Evolutionary conservation across 2,888 invertebrate genomes (phyloP).

Genomic region (Nomada ruficornis): DNA sequence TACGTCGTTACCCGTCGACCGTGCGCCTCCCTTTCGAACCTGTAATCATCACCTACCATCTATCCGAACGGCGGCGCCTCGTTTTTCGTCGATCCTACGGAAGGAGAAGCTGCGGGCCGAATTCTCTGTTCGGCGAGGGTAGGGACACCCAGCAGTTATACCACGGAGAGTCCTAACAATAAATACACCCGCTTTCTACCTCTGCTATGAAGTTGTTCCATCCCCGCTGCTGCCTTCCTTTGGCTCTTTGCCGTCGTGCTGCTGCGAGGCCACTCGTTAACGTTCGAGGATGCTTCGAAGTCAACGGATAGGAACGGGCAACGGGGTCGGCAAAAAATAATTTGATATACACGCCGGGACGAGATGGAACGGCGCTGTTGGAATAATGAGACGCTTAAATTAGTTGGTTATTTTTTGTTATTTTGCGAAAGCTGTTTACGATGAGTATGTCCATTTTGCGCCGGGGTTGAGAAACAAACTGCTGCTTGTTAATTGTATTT

Average conservation of each 20-base stretch:
- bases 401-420: no score
- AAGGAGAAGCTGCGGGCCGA: constrained; percentile 40
- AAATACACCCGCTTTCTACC: constrained; percentile 56
- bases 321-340: no score
- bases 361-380: no score
- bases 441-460: no score
- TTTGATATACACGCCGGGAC: no score
- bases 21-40: constrained; percentile 56
- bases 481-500: no score
- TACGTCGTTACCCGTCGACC: constrained; percentile 51
- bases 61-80: constrained; percentile 56
- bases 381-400: no score
- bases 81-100: neutral
- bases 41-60: constrained; percentile 73
- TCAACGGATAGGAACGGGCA: no score
- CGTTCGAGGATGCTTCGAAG: constrained; percentile 27
- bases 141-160: constrained; percentile 45
- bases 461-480: no score
- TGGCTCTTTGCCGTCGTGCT: neutral
- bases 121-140: constrained; percentile 30
- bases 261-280: constrained; percentile 27
- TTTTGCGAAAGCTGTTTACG: no score
- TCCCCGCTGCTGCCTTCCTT: neutral
- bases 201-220: constrained; percentile 56
- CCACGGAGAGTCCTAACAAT: constrained; percentile 55